Conservation (phyloP, 2,888 invertebrate genomes). For the Orthonevra nobilis region DNA sequence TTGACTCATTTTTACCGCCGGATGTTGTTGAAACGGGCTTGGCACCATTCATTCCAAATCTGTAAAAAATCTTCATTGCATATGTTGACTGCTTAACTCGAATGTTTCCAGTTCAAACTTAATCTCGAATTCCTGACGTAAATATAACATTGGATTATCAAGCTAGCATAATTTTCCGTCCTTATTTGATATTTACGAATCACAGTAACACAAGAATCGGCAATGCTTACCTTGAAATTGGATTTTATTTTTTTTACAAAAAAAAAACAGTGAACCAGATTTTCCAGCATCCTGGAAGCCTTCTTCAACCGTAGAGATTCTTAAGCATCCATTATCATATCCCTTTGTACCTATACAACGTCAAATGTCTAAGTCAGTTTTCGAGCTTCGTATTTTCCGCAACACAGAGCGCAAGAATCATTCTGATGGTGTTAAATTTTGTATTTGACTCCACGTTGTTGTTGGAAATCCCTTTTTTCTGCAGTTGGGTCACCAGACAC, state of each 20-base stretch:
- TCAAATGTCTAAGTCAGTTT: not conserved
- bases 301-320: not conserved
- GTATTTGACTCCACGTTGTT: not conserved
- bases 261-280: not conserved
- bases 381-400: not conserved
- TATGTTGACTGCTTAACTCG: conserved; percentile 9
- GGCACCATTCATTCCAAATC: conserved; percentile 20
- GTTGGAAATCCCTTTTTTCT: not conserved
- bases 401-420: not conserved
- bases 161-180: not conserved
- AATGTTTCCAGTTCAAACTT: too few relatives aligned
- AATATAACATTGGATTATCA: too few relatives aligned
- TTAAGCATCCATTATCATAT: not conserved
- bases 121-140: conserved; percentile 34
- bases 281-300: not conserved
- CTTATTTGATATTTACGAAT: not conserved
- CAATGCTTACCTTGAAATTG: not conserved
- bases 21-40: too few relatives aligned
- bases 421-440: not conserved
- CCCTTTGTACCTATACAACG: too few relatives aligned
- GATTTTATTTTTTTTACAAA: too few relatives aligned
- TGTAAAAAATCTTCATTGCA: conserved; percentile 1
- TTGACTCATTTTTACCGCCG: too few relatives aligned
- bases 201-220: not conserved
- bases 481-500: not conserved